Percentiles rank a stretch among this genome's conserved stretches.
These are phyloP conservation scores for Oryzias curvinotus DNA, from an alignment of 2,113 vertebrate genomes.

Conservation along the genomic window DNA sequence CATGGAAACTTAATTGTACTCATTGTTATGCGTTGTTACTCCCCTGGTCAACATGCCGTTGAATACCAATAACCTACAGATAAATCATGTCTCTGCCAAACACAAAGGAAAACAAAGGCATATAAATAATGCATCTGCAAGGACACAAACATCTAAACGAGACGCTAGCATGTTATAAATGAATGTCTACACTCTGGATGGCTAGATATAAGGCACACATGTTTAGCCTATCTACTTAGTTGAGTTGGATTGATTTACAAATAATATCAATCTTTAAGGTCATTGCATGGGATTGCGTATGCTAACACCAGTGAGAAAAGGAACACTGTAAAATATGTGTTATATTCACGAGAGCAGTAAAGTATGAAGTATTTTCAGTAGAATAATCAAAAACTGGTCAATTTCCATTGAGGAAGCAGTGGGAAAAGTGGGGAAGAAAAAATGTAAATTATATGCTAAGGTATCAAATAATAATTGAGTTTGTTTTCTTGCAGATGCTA, in stretches of 20 bases:
- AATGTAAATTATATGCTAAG: no score
- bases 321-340: no score
- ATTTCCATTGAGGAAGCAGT: no score
- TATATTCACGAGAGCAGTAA: no score
- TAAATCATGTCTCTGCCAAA: slow-evolving; percentile 59
- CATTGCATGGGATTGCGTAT: not conserved
- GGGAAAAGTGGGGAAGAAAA: no score
- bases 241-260: slow-evolving; percentile 8
- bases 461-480: no score
- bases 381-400: no score
- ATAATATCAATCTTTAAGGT: not conserved
- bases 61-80: slow-evolving; percentile 70
- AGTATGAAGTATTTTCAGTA: no score
- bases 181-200: slow-evolving; percentile 13
- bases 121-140: slow-evolving; percentile 51
- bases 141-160: slow-evolving; percentile 49
- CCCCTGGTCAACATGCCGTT: slow-evolving; percentile 55
- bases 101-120: slow-evolving; percentile 45
- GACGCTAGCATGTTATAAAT: slow-evolving; percentile 31
- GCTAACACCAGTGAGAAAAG: not conserved
- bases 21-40: slow-evolving; percentile 73
- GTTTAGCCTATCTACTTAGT: slow-evolving; percentile 23
- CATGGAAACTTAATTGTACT: slow-evolving; percentile 57
- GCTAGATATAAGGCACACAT: slow-evolving; percentile 6
- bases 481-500: no score